Conservation (phyloP, 2,888 invertebrate genomes). For the Ellobium chinense region DNA sequence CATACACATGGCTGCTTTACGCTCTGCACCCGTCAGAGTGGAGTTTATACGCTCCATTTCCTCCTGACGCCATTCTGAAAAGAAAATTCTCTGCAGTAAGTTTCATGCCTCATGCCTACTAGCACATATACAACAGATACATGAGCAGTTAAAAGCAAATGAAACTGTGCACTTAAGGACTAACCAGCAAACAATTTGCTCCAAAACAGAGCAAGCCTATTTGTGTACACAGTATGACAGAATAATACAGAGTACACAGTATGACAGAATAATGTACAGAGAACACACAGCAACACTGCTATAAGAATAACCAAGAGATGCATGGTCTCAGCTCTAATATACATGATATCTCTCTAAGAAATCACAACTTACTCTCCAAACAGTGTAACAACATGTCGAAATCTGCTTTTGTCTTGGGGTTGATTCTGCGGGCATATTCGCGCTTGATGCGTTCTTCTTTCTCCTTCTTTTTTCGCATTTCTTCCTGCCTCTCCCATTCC, state of each 20-base stretch:
- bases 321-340: too few species aligned
- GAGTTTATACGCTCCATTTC: constrained; percentile 76
- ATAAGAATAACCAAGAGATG: too few species aligned
- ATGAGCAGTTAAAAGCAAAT: neutral
- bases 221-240: neutral
- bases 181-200: too few species aligned
- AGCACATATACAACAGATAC: too few species aligned
- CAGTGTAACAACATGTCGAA: constrained; percentile 79
- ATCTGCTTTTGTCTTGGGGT: constrained; percentile 79
- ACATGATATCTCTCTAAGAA: too few species aligned
- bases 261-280: too few species aligned
- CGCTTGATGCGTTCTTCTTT: constrained; percentile 76
- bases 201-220: neutral
- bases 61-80: constrained; percentile 78
- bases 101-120: too few species aligned
- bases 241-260: too few species aligned
- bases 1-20: constrained; percentile 79
- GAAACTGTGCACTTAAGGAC: too few species aligned
- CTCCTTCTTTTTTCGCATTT: constrained; percentile 74
- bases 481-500: constrained; percentile 77
- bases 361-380: constrained; percentile 77
- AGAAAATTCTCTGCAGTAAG: too few species aligned
- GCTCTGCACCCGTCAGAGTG: constrained; percentile 76
- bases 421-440: constrained; percentile 78
- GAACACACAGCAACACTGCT: too few species aligned